These are phyloP conservation scores for Tachina grossa DNA, from an alignment of 2,888 invertebrate genomes.

Conservation along the genomic window DNA sequence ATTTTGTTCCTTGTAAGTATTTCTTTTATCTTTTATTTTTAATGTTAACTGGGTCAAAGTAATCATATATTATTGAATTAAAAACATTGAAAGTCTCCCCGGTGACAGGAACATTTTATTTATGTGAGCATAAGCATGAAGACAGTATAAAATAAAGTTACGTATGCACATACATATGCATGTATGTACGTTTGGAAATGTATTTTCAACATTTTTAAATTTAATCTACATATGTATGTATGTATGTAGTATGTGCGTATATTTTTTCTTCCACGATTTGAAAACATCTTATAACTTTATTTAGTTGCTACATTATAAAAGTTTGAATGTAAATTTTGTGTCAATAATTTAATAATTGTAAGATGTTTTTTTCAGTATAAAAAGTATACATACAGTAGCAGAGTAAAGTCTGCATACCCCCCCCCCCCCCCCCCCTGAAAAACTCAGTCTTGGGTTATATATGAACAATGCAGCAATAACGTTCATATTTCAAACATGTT, in stretches of 20 bases:
- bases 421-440: no score
- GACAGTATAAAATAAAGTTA: slow-evolving; percentile 7
- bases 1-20: slow-evolving; percentile 27
- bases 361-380: background rate
- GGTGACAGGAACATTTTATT: slow-evolving; percentile 43
- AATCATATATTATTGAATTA: slow-evolving; percentile 64
- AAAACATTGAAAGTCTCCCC: slow-evolving; percentile 52
- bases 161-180: no score
- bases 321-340: background rate
- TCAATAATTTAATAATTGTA: background rate
- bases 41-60: slow-evolving; percentile 62
- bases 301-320: background rate
- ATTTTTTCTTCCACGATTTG: background rate
- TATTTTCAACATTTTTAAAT: slow-evolving; percentile 25
- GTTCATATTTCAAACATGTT: no score
- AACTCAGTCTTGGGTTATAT: no score
- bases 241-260: slow-evolving; percentile 1
- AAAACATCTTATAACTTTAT: slow-evolving; percentile 1
- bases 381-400: no score
- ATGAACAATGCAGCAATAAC: no score
- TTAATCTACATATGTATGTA: background rate
- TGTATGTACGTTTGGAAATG: background rate
- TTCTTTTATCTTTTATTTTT: background rate
- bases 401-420: no score
- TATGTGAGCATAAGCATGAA: slow-evolving; percentile 24